A percentile compares a stretch with the other conserved stretches of the same genome.
These are phyloP conservation scores for Hormiphora californensis DNA, from an alignment of 37 sponge, comb jelly and placozoan genomes.

Conservation along the genomic window DNA sequence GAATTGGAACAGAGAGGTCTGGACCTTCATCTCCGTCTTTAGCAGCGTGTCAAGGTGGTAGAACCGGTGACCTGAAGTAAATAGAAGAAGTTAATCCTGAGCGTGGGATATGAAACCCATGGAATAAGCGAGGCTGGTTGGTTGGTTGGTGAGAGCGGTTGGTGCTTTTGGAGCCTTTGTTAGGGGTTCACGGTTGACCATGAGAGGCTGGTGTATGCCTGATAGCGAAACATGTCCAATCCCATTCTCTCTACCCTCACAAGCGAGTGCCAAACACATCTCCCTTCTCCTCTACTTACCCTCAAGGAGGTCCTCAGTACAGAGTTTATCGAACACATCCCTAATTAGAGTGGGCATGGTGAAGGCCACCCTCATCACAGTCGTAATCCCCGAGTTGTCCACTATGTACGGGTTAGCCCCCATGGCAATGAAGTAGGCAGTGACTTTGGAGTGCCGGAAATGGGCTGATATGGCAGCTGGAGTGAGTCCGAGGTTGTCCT, in stretches of 20 bases:
- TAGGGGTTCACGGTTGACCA: no score
- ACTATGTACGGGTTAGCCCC: background rate
- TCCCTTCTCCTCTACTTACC: no score
- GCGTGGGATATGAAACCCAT: background rate
- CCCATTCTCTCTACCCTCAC: no score
- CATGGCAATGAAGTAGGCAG: background rate
- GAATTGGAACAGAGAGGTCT: constrained; percentile 16
- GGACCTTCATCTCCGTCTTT: background rate
- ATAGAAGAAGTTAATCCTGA: background rate
- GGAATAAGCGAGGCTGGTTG: no score
- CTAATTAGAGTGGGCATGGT: background rate
- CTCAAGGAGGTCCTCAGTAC: background rate
- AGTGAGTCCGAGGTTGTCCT: background rate
- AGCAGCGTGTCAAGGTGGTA: background rate
- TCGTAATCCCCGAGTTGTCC: background rate
- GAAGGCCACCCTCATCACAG: background rate
- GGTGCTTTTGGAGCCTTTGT: no score
- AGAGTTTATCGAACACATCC: constrained; percentile 6
- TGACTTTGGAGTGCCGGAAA: constrained; percentile 16
- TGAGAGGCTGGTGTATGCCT: no score
- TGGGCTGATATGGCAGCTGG: background rate
- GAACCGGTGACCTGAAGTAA: background rate
- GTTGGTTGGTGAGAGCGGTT: no score
- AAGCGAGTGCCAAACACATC: no score
- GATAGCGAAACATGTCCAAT: no score